phyloP scores from a whole-genome alignment of 2,888 invertebrate species.

The Eristalis intricaria region DNA sequence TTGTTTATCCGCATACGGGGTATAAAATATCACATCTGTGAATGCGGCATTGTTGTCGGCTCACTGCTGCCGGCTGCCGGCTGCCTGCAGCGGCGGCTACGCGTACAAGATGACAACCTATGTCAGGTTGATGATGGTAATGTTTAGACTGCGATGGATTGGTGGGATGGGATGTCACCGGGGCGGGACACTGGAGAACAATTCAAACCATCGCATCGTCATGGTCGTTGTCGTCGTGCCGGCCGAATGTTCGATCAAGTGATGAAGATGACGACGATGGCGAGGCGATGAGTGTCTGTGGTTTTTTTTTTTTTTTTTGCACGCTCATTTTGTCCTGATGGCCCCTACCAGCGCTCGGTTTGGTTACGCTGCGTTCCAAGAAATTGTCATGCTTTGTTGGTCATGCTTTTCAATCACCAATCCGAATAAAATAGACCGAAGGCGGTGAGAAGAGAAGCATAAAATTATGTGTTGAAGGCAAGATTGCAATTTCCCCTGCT shows the following conservation, averaged over 20 bases:
- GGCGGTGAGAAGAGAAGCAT: neutral
- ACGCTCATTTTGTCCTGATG: conserved; percentile 10
- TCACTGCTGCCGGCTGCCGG: neutral
- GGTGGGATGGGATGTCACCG: conserved; percentile 21
- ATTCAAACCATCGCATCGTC: neutral
- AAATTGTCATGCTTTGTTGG: conserved; percentile 68
- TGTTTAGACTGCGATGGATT: conserved; percentile 1
- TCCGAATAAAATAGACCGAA: conserved; percentile 33
- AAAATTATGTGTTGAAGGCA: conserved; percentile 26
- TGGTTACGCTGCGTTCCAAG: conserved; percentile 53
- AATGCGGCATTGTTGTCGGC: neutral
- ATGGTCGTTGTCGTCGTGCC: neutral
- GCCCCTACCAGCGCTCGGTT: conserved; percentile 5
- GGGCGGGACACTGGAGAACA: conserved; percentile 12
- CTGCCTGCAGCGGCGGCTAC: conserved; percentile 19
- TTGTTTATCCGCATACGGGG: conserved; percentile 30
- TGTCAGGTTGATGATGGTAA: conserved; percentile 56
- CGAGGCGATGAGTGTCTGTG: neutral
- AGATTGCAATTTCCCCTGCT: conserved; percentile 20
- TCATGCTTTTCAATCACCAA: conserved; percentile 62
- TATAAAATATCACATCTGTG: conserved; percentile 22
- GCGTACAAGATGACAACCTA: conserved; percentile 60
- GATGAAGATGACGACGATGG: conserved; percentile 41
- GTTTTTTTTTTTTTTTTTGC: conserved; percentile 4
- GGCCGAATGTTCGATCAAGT: conserved; percentile 61